Conservation (phyloP, 2,797 vertebrate species). For the Acipenser oxyrinchus region DNA sequence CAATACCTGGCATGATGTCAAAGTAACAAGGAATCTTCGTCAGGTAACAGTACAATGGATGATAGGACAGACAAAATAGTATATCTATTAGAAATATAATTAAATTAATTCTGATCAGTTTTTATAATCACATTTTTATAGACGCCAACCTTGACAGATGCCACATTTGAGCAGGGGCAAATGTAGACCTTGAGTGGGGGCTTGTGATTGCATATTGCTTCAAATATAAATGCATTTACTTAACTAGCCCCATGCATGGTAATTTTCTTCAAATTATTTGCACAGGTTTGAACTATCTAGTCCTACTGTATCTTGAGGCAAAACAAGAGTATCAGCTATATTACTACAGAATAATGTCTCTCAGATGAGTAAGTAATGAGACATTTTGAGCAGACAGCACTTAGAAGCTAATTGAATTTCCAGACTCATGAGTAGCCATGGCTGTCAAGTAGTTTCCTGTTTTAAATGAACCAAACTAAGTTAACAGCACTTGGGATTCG, state of each 20-base stretch:
- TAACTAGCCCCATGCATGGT: background rate
- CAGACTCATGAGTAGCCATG: background rate
- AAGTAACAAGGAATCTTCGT: slow-evolving; percentile 99
- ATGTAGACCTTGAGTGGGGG: slow-evolving; percentile 60
- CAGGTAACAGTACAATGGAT: slow-evolving; percentile 97
- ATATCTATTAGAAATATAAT: slow-evolving; percentile 37
- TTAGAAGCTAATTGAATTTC: slow-evolving; percentile 8
- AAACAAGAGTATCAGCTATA: background rate
- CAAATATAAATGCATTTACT: background rate
- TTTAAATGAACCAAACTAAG: background rate
- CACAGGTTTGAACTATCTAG: background rate
- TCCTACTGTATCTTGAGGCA: background rate
- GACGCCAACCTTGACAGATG: slow-evolving; percentile 34
- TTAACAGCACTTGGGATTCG: slow-evolving; percentile 1
- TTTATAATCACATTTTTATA: slow-evolving; percentile 21
- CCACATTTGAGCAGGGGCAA: slow-evolving; percentile 80
- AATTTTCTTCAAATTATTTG: background rate
- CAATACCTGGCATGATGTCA: slow-evolving; percentile 99
- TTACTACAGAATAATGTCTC: background rate
- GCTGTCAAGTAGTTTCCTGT: background rate
- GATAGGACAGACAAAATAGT: slow-evolving; percentile 39
- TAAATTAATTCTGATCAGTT: slow-evolving; percentile 28
- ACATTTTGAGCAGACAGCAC: slow-evolving; percentile 4
- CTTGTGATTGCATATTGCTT: slow-evolving; percentile 3
- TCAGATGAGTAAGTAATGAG: slow-evolving; percentile 4